Evolutionary conservation across 2,888 invertebrate species (phyloP), one percentile per base, ranked within the genome.

Genomic region (Schizotus pectinicornis): DNA sequence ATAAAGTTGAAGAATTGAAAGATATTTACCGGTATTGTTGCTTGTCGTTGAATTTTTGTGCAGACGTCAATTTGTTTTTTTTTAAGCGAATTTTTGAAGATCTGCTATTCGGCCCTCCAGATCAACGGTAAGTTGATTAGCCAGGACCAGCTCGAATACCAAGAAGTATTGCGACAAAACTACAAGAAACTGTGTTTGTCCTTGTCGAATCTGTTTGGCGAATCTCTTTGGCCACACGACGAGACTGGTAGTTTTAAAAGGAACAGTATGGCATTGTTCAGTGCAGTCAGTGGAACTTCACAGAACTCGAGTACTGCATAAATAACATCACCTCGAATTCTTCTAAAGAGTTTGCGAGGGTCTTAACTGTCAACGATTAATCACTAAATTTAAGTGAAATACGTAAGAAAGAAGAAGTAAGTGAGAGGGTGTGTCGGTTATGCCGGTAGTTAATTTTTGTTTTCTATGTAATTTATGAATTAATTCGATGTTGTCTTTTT

Each of bases 121-220:
- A 85, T 95, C 50, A 98, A 98, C 81, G 90, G 90, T 37, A 90
- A 91, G 69, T 86, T 97, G 63, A 93, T 98, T 70, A 87, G 88
- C 61, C 85, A 88, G 2, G 97, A 97, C 79, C 97, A 97, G 78
- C 86, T 89, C 47, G 92, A 95, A 67, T 98, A 98, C 77, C 98
- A 98, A 74, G 92, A 92, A 74, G 92, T 91, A 5, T 81, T 97
- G 33, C 88, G 91, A 68, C 84, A 89, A 38, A 95, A 95, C 80
- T 95, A 92, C 81, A 89, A 89, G 73, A 94, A 94, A 71, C 83
- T 96, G 48, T 92, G 93, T 70, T 86, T 87, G 54, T 89, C 89
- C 7, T 82, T 95, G 32, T 88, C 91, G 39, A 83, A 84, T 33
- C 80, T 93, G 63, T 83, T 93, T 61, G 90, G 90, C 0, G 92